Evolutionary conservation across 2,797 vertebrate genomes (phyloP).

Genomic region (Danionella dracula): DNA sequence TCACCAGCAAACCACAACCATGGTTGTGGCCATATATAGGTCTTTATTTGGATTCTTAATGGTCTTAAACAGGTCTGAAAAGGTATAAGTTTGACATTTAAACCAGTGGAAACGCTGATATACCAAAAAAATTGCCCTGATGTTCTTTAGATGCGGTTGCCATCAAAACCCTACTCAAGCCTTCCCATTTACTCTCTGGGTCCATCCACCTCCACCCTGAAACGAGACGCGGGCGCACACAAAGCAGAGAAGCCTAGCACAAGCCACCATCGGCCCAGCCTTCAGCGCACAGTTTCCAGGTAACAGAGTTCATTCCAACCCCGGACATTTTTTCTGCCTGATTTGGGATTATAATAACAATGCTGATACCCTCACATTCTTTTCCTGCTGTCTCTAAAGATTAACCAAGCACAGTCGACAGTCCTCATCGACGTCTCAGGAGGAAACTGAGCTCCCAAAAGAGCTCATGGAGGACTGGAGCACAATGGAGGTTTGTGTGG

Average conservation of each 20-base stretch:
- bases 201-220: conserved; percentile 72
- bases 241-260: conserved; percentile 78
- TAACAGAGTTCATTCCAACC: conserved; percentile 21
- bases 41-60: too few relatives aligned
- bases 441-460: conserved; percentile 84
- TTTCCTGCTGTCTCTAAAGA: conserved; percentile 55
- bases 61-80: too few relatives aligned
- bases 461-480: conserved; percentile 97
- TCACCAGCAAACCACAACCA: too few relatives aligned
- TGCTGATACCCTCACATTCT: background rate
- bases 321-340: background rate
- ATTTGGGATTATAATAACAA: too few relatives aligned
- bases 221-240: conserved; percentile 70
- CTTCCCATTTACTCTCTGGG: conserved; percentile 95
- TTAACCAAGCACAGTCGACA: conserved; percentile 73
- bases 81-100: too few relatives aligned
- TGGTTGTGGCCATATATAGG: too few relatives aligned
- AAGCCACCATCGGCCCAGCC: conserved; percentile 74
- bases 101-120: too few relatives aligned
- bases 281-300: conserved; percentile 75
- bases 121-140: too few relatives aligned
- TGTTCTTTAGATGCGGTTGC: conserved; percentile 84
- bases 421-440: conserved; percentile 67
- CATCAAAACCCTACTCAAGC: conserved; percentile 91
- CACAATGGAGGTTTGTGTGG: conserved; percentile 97